phyloP scores from a whole-genome alignment of 2,797 vertebrate genomes.

The Cyprinodon diabolis region DNA sequence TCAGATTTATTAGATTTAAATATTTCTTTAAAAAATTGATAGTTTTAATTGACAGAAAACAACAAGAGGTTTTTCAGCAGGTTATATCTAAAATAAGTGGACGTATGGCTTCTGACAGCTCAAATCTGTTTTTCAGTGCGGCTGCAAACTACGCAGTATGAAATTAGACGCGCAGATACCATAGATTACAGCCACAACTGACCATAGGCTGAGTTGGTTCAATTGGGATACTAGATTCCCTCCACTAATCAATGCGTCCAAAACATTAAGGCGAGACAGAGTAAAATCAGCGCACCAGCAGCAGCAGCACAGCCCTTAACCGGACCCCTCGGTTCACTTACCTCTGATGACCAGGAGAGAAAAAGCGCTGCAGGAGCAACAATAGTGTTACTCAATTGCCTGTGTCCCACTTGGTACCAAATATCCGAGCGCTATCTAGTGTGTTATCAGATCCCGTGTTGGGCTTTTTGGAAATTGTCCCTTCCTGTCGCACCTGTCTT shows the following conservation, averaged over 20 bases:
- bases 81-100: constrained; percentile 23
- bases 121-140: constrained; percentile 49
- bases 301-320: constrained; percentile 34
- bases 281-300: constrained; percentile 20
- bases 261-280: constrained; percentile 46
- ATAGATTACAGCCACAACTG: background rate
- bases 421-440: constrained; percentile 60
- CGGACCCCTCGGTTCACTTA: constrained; percentile 70
- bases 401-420: constrained; percentile 57
- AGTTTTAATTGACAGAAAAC: background rate
- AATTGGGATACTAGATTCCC: background rate
- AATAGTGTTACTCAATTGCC: constrained; percentile 28
- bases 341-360: constrained; percentile 59
- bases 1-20: background rate
- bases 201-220: background rate
- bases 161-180: constrained; percentile 49
- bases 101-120: constrained; percentile 46
- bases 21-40: background rate
- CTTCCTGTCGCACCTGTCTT: constrained; percentile 84
- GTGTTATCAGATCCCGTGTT: constrained; percentile 57
- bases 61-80: background rate
- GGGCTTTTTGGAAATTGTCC: constrained; percentile 74
- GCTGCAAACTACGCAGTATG: constrained; percentile 76
- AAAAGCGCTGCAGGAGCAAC: constrained; percentile 39
- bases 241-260: constrained; percentile 15